Evolutionary conservation across 2,113 vertebrate genomes (phyloP).

Genomic region (Macaca nemestrina): DNA sequence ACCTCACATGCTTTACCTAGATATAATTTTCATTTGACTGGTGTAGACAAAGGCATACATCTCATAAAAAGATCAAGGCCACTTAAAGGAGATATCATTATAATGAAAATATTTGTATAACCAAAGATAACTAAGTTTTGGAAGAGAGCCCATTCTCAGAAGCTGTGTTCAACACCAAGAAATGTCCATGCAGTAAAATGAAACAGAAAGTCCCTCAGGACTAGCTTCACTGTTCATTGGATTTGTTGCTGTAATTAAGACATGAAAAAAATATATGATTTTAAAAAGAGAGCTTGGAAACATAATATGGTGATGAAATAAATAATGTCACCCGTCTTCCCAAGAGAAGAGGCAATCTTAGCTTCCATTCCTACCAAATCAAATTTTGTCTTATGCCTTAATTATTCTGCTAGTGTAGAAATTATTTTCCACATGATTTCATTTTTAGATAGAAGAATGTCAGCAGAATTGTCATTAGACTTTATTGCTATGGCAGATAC

Average conservation of each 20-base stretch:
- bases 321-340: not conserved
- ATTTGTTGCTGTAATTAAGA: not conserved
- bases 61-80: not conserved
- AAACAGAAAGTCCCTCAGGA: not conserved
- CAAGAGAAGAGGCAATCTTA: not conserved
- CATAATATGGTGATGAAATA: not conserved
- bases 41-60: not conserved
- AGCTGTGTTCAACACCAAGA: not conserved
- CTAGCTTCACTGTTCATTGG: not conserved
- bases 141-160: not conserved
- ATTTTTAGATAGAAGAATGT: conserved; percentile 49
- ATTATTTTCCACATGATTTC: conserved; percentile 71
- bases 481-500: conserved; percentile 33
- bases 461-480: conserved; percentile 54
- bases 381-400: conserved; percentile 43
- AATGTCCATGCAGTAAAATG: not conserved
- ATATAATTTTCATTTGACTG: not conserved
- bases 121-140: not conserved
- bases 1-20: not conserved
- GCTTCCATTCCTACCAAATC: conserved; percentile 31
- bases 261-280: not conserved
- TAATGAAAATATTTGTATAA: conserved; percentile 11
- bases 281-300: not conserved
- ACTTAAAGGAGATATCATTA: not conserved
- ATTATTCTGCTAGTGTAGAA: conserved; percentile 59